phyloP scores from a whole-genome alignment of 2,797 vertebrate species.

The Neopelma chrysocephalum region DNA sequence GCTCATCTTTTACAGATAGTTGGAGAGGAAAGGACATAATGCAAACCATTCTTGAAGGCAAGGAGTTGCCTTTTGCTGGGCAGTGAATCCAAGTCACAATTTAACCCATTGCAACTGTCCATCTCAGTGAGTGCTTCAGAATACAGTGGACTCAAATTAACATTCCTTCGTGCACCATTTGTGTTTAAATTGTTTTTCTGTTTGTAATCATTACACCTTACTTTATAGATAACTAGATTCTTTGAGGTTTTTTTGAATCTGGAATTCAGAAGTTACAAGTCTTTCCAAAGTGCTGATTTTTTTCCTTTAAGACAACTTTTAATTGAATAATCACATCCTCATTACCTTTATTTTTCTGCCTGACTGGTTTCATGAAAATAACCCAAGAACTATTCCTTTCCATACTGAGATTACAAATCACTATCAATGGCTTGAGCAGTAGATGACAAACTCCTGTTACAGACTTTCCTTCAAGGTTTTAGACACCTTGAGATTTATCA shows the following conservation, averaged over 20 bases:
- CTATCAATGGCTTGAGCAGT: not conserved
- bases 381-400: not conserved
- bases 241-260: slow-evolving; percentile 72
- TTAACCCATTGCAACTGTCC: not conserved
- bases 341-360: slow-evolving; percentile 65
- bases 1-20: not conserved
- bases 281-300: slow-evolving; percentile 59
- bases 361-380: slow-evolving; percentile 17
- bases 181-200: not conserved
- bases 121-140: not conserved
- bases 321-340: slow-evolving; percentile 72
- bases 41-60: not conserved
- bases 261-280: slow-evolving; percentile 71
- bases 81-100: not conserved
- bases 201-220: slow-evolving; percentile 61
- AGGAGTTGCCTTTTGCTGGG: not conserved
- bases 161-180: not conserved
- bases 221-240: slow-evolving; percentile 65
- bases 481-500: slow-evolving; percentile 2
- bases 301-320: slow-evolving; percentile 73
- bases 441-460: slow-evolving; percentile 9
- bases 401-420: slow-evolving; percentile 57
- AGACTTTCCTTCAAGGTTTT: slow-evolving; percentile 23
- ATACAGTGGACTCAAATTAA: not conserved
- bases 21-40: not conserved